Conservation (phyloP, 2,888 invertebrate genomes). For the Cataglyphis livida region DNA sequence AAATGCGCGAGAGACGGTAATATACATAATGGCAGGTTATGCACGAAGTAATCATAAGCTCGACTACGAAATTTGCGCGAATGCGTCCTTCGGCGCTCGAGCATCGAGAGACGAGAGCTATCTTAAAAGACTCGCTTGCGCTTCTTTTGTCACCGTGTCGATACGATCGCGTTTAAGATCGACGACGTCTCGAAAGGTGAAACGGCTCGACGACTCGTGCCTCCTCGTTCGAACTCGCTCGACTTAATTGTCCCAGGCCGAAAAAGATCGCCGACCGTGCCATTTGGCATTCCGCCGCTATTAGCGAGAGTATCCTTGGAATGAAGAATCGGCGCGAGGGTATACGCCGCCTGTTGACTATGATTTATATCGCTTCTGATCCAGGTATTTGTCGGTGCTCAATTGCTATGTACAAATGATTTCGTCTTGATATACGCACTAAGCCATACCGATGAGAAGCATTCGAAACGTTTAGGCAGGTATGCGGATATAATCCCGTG, state of each 20-base stretch:
- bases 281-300: constrained; percentile 5
- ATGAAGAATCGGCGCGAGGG: constrained; percentile 27
- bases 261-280: not conserved
- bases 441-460: not conserved
- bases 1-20: constrained; percentile 75
- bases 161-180: constrained; percentile 18
- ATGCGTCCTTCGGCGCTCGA: constrained; percentile 65
- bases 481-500: constrained; percentile 2
- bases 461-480: constrained; percentile 9
- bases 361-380: constrained; percentile 27
- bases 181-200: constrained; percentile 21
- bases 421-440: not conserved
- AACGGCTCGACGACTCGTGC: not conserved
- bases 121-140: constrained; percentile 60
- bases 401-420: constrained; percentile 8
- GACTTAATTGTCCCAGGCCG: constrained; percentile 11
- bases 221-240: too few relatives aligned
- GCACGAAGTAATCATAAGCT: constrained; percentile 74
- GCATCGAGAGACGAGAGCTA: constrained; percentile 59
- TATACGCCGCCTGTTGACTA: not conserved
- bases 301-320: constrained; percentile 35
- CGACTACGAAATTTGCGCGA: constrained; percentile 72
- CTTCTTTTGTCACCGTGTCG: constrained; percentile 36
- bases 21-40: constrained; percentile 73
- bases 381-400: constrained; percentile 11